These are phyloP conservation scores for Falco peregrinus DNA, from an alignment of 2,797 vertebrate species.

Conservation along the genomic window DNA sequence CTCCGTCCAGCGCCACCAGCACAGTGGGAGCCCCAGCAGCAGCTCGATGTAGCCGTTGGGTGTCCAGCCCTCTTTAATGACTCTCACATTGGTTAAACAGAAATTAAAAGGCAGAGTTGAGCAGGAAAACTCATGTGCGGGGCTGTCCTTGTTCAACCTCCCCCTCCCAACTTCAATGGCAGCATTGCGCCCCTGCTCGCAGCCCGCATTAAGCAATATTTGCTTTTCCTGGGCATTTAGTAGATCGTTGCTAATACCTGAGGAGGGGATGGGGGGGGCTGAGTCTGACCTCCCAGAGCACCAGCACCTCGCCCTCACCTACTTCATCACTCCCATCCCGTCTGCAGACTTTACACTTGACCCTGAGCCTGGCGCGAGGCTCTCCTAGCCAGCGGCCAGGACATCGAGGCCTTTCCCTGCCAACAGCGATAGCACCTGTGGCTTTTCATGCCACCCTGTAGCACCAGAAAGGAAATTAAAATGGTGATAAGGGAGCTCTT, in stretches of 20 bases:
- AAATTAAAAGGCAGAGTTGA: neutral
- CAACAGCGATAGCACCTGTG: neutral
- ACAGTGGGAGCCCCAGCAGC: neutral
- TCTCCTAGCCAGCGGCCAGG: neutral
- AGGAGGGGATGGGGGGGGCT: neutral
- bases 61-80: neutral
- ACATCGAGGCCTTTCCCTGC: neutral
- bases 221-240: neutral
- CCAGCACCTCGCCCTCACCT: neutral
- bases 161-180: rapidly evolving
- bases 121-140: neutral
- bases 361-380: neutral
- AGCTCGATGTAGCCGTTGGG: rapidly evolving
- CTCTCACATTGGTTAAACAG: rapidly evolving
- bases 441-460: neutral
- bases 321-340: rapidly evolving
- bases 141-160: neutral
- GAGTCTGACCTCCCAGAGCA: rapidly evolving
- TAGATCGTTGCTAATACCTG: neutral
- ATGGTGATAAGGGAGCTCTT: constrained; percentile 15
- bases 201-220: neutral
- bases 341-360: neutral
- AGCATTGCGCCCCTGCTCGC: rapidly evolving
- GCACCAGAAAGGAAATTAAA: constrained; percentile 64
- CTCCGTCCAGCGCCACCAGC: neutral